Base-by-base conservation (phyloP, 2,797 vertebrate species). In the Sarcoramphus papa region DNA sequence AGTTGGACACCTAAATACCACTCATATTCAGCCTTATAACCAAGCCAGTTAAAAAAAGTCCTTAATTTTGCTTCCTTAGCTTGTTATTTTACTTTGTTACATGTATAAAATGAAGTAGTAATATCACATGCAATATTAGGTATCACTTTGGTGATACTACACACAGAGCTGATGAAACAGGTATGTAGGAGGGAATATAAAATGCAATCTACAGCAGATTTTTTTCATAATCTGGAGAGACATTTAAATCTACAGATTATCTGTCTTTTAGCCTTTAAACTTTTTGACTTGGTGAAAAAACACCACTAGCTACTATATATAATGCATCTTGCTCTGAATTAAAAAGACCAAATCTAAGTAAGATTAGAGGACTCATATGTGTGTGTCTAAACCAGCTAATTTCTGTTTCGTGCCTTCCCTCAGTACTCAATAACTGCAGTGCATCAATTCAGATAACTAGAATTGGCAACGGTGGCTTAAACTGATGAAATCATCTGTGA, bases 371-470 rank as follows among this genome's bases (percentile, higher is more conserved):
- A 67, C 20, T 45, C 9, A 3, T 13, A 23, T 8, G 5, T 22
- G 12, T 9, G 2, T 0, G 0, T 69, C 30, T 51, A 50, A 83
- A 9, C 3, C 16, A 77, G 20, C 1, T 70, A 19, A 86, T 88
- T 60, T 79, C 12, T 30, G 25, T 30, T 53, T n/a, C 59, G 23
- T 47, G 37, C 33, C 21, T 88, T 65, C 33, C 11, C 6, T 41
- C 74, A 43, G 9, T 53, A 73, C 16, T 60, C 25, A 53, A 27
- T 18, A 89, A 67, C 13, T 53, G 33, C 21, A 86, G 43, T 4
- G 7, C 11, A 51, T 15, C 3, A 35, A 31, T 74, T 69, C 76
- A 95, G 23, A 6, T 14, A 54, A 70, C 30, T 16, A 59, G 48
- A 70, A 84, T 3, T 22, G 27, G 37, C 21, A 73, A 59, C 12